A percentile compares a stretch with the other conserved stretches of the same genome.
These are phyloP conservation scores for Acanthurus tractus DNA, from an alignment of 2,797 vertebrate species.

Conservation along the genomic window DNA sequence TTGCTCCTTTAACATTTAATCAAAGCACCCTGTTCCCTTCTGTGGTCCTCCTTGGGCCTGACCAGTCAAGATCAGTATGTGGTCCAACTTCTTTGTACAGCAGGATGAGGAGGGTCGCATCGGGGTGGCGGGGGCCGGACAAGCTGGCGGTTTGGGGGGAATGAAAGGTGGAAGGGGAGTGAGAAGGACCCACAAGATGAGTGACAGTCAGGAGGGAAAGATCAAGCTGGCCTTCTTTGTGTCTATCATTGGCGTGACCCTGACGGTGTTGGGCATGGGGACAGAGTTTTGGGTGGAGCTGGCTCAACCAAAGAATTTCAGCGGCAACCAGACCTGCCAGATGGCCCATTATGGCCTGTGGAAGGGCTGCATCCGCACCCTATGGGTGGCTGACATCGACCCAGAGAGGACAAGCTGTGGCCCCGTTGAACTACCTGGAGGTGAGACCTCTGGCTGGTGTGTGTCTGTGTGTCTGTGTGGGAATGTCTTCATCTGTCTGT, in stretches of 20 bases:
- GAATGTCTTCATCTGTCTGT: constrained; percentile 44
- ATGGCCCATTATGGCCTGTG: constrained; percentile 92
- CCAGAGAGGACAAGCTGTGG: constrained; percentile 89
- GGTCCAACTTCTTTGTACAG: constrained; percentile 91
- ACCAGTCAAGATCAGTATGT: constrained; percentile 80
- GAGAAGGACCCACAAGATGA: constrained; percentile 79
- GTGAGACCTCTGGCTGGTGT: constrained; percentile 77
- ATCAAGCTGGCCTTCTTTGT: constrained; percentile 92
- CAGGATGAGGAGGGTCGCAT: constrained; percentile 86
- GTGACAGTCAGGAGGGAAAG: constrained; percentile 90
- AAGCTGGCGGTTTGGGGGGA: constrained; percentile 69
- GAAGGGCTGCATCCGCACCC: constrained; percentile 91
- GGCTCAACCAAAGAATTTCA: constrained; percentile 87
- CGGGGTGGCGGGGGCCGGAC: constrained; percentile 71
- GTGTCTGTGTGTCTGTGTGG: constrained; percentile 24
- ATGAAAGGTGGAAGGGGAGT: constrained; percentile 76
- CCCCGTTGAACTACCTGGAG: constrained; percentile 91
- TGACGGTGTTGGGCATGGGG: constrained; percentile 91
- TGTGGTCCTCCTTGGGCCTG: not conserved
- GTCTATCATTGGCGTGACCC: constrained; percentile 88
- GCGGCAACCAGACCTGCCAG: constrained; percentile 88
- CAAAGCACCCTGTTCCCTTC: not conserved
- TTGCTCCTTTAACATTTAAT: constrained; percentile 12
- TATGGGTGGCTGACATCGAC: constrained; percentile 90
- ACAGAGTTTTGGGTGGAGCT: constrained; percentile 96